Base-by-base conservation (phyloP, 2,113 vertebrate species). In the Hippocampus barbouri region DNA sequence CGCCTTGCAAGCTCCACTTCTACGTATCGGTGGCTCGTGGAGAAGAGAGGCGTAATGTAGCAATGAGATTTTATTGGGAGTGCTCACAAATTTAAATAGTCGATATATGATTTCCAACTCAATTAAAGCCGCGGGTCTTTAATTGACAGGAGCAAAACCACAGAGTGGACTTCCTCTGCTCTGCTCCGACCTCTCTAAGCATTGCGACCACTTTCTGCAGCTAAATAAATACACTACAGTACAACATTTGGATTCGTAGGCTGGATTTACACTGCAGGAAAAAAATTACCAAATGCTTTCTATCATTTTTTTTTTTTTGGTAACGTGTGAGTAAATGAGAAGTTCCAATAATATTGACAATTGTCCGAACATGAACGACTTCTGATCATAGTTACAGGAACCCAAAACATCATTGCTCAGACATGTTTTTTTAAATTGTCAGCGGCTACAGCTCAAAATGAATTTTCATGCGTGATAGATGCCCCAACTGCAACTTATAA, bases 41-140 rank as follows among this genome's bases (percentile, higher is more conserved):
- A 45, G 43, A 45, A 16, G 63, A 18, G 59, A 1, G 34, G 34
- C 59, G 59, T 9, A 20, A 38, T 38, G 34, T 38, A 38, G 30
- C 15, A 23, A 20, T 21, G 7, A 41, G 62, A n/a, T 64, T 66
- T 43, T 66, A 45, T 25, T 45, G 43, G 63, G 64, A 21, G 41
- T 15, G n/a, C 43, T 66, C n/a, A 47, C 64, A 66, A 27, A 66
- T 66, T 66, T 47, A 66, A 66, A 66, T 5, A 41, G 25, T 47
- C 41, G n/a, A 47, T 38, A 25, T 14, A 66, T 45, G n/a, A 66
- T 49, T 27, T 66, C 45, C 40, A 65, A 65, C 40, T 65, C 63
- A 8, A n/a, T n/a, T n/a, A n/a, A n/a, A 66, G 64, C 64, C n/a
- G 43, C 41, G 16, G 63, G 63, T 66, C n/a, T 45, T 66, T 25